These are phyloP conservation scores for Xiphias gladius DNA, from an alignment of 2,113 vertebrate species.

Conservation along the genomic window DNA sequence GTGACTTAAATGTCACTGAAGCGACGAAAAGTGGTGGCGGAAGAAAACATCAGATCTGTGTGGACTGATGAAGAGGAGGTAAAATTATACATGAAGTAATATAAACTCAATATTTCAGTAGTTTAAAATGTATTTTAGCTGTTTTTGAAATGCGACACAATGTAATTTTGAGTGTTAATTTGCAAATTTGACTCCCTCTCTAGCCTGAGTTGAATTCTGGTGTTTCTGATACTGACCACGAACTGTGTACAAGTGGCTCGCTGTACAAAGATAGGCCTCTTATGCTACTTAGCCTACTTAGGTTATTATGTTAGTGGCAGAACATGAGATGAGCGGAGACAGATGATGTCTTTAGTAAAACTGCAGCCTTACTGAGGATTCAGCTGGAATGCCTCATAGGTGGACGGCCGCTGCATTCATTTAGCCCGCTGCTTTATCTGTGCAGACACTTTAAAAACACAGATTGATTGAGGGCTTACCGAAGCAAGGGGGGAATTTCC, in stretches of 20 bases:
- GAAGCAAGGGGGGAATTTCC: slow-evolving; percentile 5
- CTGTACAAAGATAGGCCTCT: slow-evolving; percentile 45
- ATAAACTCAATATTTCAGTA: too few species aligned
- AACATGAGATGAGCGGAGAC: slow-evolving; percentile 48
- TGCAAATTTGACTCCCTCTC: background rate
- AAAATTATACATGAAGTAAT: too few species aligned
- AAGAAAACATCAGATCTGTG: too few species aligned
- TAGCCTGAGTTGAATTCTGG: background rate
- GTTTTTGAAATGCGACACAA: background rate
- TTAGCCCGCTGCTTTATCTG: background rate
- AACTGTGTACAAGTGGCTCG: slow-evolving; percentile 37
- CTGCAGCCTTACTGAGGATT: slow-evolving; percentile 30
- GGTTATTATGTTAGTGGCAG: slow-evolving; percentile 53
- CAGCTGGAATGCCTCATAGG: slow-evolving; percentile 5
- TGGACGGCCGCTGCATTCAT: background rate
- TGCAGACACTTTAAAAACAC: slow-evolving; percentile 9
- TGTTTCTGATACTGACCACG: slow-evolving; percentile 29
- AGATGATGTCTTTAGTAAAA: slow-evolving; percentile 30
- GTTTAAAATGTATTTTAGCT: too few species aligned
- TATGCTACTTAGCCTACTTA: slow-evolving; percentile 50
- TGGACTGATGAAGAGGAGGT: too few species aligned
- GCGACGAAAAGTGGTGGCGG: too few species aligned
- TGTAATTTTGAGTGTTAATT: background rate
- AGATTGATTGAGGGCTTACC: slow-evolving; percentile 5
- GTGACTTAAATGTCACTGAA: too few species aligned